Evolutionary conservation across 2,797 vertebrate genomes (phyloP).

Genomic region (Gambelia wislizenii): DNA sequence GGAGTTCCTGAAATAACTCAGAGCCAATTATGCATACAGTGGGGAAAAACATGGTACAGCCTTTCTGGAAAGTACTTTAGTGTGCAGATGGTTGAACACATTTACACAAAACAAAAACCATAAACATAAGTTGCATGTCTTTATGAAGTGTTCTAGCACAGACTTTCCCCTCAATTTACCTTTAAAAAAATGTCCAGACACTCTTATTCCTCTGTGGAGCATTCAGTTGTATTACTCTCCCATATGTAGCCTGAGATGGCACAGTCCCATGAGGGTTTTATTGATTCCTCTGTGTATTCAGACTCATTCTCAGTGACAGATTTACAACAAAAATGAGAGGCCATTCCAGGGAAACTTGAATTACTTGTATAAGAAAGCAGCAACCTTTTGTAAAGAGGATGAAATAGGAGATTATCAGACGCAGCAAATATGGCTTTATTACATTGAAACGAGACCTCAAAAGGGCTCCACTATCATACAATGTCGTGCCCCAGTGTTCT

Average conservation of each 20-base stretch:
- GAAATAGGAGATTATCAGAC: no score
- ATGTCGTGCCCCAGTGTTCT: no score
- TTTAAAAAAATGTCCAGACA: background rate
- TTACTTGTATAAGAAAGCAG: background rate
- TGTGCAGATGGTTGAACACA: background rate
- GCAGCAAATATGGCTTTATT: no score
- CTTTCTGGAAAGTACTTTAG: background rate
- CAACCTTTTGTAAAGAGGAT: background rate
- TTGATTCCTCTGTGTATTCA: background rate
- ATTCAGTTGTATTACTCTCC: background rate
- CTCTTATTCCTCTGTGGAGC: background rate
- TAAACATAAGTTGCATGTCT: background rate
- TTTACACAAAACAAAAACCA: background rate
- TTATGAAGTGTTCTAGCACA: background rate
- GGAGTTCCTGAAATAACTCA: background rate
- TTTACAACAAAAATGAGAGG: background rate
- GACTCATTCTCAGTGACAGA: background rate
- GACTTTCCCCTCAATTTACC: background rate
- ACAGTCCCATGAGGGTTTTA: background rate
- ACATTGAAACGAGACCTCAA: no score
- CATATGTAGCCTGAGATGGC: background rate
- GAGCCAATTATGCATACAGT: background rate
- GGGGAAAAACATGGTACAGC: background rate
- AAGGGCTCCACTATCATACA: no score
- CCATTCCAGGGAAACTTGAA: background rate